Base-by-base conservation (phyloP, 2,797 vertebrate species). In the Eulemur albifrons region DNA sequence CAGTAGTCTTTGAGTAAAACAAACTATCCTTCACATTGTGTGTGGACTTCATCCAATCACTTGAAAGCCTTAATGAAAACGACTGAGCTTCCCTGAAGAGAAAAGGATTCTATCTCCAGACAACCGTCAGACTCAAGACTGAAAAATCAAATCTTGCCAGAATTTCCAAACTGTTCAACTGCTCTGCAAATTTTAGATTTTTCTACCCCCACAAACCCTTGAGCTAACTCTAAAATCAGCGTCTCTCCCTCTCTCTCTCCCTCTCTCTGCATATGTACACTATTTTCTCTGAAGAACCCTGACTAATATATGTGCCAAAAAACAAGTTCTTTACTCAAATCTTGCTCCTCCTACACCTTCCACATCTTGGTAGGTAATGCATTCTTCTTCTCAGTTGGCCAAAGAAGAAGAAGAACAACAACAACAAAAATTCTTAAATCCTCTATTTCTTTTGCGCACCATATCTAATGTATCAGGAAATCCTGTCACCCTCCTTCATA, bases 201-300 rank as follows among this genome's bases (percentile, higher is more conserved):
- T 4, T 50, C n/a, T 18, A 73, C 0, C 5, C 10, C 21, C 1
- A 57, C 2, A 10, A 76, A 35, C 14, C 1, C 32, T 40, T 76
- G 27, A 67, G 2, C 2, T 11, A 79, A 40, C 88, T 90, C 59
- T 20, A 73, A 84, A 93, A 25, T 48, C 7, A 20, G 7, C 72
- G 3, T 80, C 54, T 52, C 4, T 27, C 9, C 7, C 45, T 61
- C n/a, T 9, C 30, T 48, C n/a, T 43, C 4, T 14, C 35, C 12
- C 23, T 45, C 8, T 59, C 20, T 40, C 38, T 80, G 4, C 12
- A 52, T 73, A 50, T 48, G 14, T 38, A 5, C 20, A 20, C 27
- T 35, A 90, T n/a, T 48, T 52, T 85, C 23, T 69, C 13, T n/a
- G 32, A 25, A 81, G 65, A 95, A 93, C n/a, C 2, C 27, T 32